These are phyloP conservation scores for Sciurus niger DNA, from an alignment of 2,113 vertebrate genomes.

Conservation along the genomic window DNA sequence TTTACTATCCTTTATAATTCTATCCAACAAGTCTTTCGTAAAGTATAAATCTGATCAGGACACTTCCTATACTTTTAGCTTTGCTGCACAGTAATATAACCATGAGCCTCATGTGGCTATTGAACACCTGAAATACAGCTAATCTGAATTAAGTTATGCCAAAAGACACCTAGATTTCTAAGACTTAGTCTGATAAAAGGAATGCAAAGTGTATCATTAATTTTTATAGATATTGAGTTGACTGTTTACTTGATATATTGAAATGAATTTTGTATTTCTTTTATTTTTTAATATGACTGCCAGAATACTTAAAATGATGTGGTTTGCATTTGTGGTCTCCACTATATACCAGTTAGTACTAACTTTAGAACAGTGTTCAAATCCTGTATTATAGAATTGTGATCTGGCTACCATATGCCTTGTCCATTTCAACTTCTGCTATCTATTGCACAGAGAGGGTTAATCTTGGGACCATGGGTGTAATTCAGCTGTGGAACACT, in stretches of 20 bases:
- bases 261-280: not conserved
- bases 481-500: not conserved
- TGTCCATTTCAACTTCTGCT: slow-evolving; percentile 18
- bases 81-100: not conserved
- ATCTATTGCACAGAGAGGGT: not conserved
- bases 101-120: not conserved
- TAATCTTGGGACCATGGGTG: not conserved
- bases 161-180: slow-evolving; percentile 44
- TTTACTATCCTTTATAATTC: not conserved
- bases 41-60: not conserved
- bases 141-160: slow-evolving; percentile 25
- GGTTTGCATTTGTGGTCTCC: not conserved
- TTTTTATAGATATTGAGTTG: not conserved
- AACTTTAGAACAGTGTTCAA: not conserved
- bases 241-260: slow-evolving; percentile 25
- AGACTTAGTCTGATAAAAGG: slow-evolving; percentile 42
- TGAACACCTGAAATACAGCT: slow-evolving; percentile 1
- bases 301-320: not conserved
- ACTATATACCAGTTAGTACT: not conserved
- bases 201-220: not conserved
- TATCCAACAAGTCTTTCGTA: not conserved
- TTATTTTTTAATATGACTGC: not conserved
- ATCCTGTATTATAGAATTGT: not conserved
- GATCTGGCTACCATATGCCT: not conserved
- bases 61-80: not conserved